Evolutionary conservation across 2,888 invertebrate species (phyloP).

Genomic region (Cantharis rustica): DNA sequence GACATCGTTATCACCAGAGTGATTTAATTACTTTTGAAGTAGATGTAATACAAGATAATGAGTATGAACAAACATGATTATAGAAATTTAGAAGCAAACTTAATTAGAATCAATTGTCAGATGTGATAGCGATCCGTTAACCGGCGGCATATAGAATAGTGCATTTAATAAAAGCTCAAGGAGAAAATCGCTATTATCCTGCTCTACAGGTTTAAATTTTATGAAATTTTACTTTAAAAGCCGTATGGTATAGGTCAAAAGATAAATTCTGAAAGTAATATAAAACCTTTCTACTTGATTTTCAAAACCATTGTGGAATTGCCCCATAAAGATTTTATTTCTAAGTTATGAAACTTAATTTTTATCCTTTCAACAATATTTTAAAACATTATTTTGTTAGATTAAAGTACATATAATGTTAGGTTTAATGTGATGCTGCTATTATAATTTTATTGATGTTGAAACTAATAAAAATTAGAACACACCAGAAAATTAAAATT

Average conservation of each 20-base stretch:
- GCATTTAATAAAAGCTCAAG: background rate
- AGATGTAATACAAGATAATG: slow-evolving; percentile 23
- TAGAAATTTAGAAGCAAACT: slow-evolving; percentile 15
- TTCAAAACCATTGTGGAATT: background rate
- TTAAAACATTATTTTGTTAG: background rate
- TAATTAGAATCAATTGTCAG: slow-evolving; percentile 24
- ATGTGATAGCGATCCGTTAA: slow-evolving; percentile 13
- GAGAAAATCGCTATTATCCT: background rate
- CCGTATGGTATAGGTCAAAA: background rate
- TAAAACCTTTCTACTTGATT: background rate
- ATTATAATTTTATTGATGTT: background rate
- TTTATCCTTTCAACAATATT: background rate
- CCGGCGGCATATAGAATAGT: background rate
- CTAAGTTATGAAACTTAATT: background rate
- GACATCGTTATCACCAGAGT: slow-evolving; percentile 12
- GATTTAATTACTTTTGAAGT: slow-evolving; percentile 21
- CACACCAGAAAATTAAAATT: no score
- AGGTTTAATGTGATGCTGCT: background rate
- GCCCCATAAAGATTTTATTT: background rate
- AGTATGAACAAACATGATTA: slow-evolving; percentile 13
- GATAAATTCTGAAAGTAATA: background rate
- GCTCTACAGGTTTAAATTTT: background rate
- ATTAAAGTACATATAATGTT: background rate
- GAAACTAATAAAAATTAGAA: no score
- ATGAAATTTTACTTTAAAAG: background rate